Evolutionary conservation across 2,797 vertebrate genomes (phyloP).

Genomic region (Zalophus californianus): DNA sequence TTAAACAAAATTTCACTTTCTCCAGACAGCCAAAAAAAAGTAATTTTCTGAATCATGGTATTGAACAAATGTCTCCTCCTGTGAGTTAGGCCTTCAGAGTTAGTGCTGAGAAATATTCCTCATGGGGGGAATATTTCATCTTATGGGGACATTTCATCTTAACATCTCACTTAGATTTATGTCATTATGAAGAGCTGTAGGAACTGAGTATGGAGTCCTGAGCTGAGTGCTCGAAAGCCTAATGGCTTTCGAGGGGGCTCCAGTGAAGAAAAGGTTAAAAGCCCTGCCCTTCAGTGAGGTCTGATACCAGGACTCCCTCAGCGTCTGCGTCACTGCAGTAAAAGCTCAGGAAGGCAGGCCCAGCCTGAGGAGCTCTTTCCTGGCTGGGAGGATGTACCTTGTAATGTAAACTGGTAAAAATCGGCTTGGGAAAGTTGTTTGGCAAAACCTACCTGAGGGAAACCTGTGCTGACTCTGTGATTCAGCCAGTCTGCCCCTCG

Average conservation of each 20-base stretch:
- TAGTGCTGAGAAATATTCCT: neutral
- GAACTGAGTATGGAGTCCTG: neutral
- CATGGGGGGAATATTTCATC: neutral
- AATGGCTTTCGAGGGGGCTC: neutral
- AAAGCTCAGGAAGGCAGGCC: neutral
- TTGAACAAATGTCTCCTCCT: too few species aligned
- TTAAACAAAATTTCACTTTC: neutral
- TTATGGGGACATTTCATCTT: neutral
- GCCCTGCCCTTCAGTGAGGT: neutral
- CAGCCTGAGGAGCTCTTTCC: neutral
- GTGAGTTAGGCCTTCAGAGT: neutral
- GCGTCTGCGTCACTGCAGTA: too few species aligned
- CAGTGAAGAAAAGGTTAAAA: too few species aligned
- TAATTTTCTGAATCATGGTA: neutral
- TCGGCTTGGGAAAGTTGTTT: neutral
- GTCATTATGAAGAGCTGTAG: neutral
- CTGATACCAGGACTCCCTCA: rapidly evolving
- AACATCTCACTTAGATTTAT: neutral
- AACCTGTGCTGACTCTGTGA: rapidly evolving
- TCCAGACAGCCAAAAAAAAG: neutral
- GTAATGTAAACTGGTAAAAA: neutral
- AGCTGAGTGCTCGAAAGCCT: too few species aligned
- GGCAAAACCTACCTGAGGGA: neutral
- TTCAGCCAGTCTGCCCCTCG: neutral
- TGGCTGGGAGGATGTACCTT: neutral